Evolutionary conservation across 2,888 invertebrate species (phyloP), one percentile per base, ranked within the genome.

Genomic region (Flexamia atlantica): DNA sequence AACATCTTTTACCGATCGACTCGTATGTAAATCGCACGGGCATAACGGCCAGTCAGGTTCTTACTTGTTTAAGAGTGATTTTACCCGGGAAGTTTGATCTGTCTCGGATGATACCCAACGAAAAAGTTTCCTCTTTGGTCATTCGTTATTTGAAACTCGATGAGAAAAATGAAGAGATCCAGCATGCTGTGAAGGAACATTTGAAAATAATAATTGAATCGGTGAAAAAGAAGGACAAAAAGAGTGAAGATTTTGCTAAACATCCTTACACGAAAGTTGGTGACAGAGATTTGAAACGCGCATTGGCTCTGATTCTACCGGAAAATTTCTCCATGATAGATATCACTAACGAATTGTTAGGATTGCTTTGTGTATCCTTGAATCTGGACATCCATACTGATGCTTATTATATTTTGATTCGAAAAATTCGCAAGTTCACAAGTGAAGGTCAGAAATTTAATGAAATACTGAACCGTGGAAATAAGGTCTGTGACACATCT

Each of bases 31-130:
- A 53, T 53, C 5, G 23, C 53, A 64, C 64, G 1, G 64, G 28
- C 28, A 30, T 64, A 20, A 28, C 28, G 9, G 30, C 64, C 14
- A 64, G 30, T 23, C 50, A 57, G 17, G 57, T 79, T 57, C 57
- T 79, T n/a, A 30, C 20, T 57, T 79, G 79, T 57, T 57, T 79
- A 28, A 79, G 32, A 32, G 36, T 79, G 20, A 79, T 79, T 17
- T 79, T 79, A 23, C 79, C 79, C 17, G 53, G 50, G 17, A 57
- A 50, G 23, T 79, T 79, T 57, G 79, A 79, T 17, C 57, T 79
- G 10, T 32, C 79, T n/a, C 17, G 57, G 2, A 30, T 79, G 50
- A 79, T 53, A 12, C 79, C 79, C 7, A 79, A 57, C 57, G 79
- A 79, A 57, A 79, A 79, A 79, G 57, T 79, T 2, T 30, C 57